Evolutionary conservation across 2,113 vertebrate genomes (phyloP).

Genomic region (Carlito syrichta): DNA sequence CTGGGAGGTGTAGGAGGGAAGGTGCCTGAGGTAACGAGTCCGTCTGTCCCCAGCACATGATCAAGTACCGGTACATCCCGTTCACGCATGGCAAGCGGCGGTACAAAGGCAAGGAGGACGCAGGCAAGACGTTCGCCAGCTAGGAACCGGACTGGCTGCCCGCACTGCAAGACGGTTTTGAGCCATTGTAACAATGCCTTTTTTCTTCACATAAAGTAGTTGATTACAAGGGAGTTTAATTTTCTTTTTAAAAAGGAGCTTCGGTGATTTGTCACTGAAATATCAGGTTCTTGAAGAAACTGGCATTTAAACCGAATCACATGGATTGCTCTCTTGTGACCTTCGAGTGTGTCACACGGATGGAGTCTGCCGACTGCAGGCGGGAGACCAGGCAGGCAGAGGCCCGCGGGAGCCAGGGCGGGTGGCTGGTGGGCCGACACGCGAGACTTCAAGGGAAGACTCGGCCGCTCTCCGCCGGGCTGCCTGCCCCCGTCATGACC

Average conservation of each 20-base stretch:
- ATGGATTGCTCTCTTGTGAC: conserved; percentile 77
- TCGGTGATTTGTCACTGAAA: conserved; percentile 75
- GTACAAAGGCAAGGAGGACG: conserved; percentile 98
- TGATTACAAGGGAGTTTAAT: conserved; percentile 78
- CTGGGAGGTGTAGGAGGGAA: no score
- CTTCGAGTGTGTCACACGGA: conserved; percentile 44
- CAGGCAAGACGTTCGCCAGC: conserved; percentile 96
- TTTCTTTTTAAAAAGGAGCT: conserved; percentile 79
- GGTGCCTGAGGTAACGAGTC: neutral
- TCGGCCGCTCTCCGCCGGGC: neutral
- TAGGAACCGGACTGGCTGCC: conserved; percentile 85
- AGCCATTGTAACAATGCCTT: conserved; percentile 88
- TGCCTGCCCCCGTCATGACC: neutral
- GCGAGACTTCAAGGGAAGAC: neutral
- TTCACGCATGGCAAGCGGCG: conserved; percentile 99
- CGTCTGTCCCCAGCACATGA: conserved; percentile 92
- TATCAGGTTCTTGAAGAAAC: conserved; percentile 80
- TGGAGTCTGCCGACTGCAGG: conserved; percentile 35
- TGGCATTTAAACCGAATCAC: conserved; percentile 80
- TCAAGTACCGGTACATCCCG: conserved; percentile 99
- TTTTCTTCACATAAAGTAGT: conserved; percentile 83
- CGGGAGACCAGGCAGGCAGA: neutral
- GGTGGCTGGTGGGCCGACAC: neutral
- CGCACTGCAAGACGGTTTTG: conserved; percentile 82
- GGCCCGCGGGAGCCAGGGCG: neutral